Base-by-base conservation (phyloP, 1,140 invertebrate species). In the Brachionus calyciflorus region DNA sequence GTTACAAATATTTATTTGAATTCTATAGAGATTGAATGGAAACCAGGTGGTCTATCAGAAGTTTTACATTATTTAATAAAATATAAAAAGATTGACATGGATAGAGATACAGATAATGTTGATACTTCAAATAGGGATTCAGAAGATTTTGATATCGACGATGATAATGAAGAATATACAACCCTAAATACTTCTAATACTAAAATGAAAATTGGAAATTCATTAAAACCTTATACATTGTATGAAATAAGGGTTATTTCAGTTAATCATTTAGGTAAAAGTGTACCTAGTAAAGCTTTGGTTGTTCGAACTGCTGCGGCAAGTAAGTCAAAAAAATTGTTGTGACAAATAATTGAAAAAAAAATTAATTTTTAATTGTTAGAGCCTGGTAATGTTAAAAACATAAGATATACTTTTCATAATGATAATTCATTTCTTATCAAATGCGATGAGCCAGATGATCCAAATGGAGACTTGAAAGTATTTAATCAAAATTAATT, bases 351-450 rank as follows among this genome's bases (percentile, higher is more conserved):
- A 6, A 37, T 3, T 40, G 3, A 40, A 51, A 28, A 48, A 48
- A 28, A 70, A 70, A 19, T 46, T 49, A 0, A 30, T 73, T 44
- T 57, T 57, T 57, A 9, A n/a, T 57, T 30, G 9, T 2, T 26
- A 73, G 69, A 73, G 26, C 69, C 69, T 30, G 69, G 69, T 37
- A 37, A 49, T 37, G 69, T 73, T 7, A 49, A 55, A 51, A 73
- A 73, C 51, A 73, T 73, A 19, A 21, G 69, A 49, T 73, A 73
- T 6, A 51, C 69, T 30, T 55, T 73, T 37, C 28, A 73, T 51
- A 55, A 41, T 21, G 69, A 49, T 9, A 49, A 40, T 55, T 51
- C 37, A 37, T 73, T 37, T 55, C 14, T 73, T 6, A 55, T 73
- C 4, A 73, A 51, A 33, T 73, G 69, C 24, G 51, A 73, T 55